These are phyloP conservation scores for Syrista parreyssii DNA, from an alignment of 2,888 invertebrate species.

Conservation along the genomic window DNA sequence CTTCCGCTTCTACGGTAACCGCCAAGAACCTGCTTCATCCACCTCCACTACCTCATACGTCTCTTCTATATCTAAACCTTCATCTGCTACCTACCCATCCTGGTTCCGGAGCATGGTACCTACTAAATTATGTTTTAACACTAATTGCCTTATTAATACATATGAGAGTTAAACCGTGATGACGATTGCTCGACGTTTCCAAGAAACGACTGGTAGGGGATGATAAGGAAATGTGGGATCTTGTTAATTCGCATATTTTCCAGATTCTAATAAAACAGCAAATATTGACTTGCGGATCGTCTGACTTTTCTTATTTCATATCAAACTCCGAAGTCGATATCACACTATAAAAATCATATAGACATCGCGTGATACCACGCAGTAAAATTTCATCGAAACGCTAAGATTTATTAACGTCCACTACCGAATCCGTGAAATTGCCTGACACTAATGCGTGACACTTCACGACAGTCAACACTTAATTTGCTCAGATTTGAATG, in stretches of 20 bases:
- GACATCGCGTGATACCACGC: neutral
- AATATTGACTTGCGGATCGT: neutral
- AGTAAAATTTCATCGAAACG: neutral
- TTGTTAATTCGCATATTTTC: neutral
- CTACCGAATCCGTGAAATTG: neutral
- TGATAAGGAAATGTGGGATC: neutral
- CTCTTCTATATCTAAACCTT: constrained; percentile 12
- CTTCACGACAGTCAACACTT: neutral
- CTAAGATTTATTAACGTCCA: neutral
- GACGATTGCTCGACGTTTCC: neutral
- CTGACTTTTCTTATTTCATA: neutral
- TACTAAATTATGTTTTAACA: constrained; percentile 47
- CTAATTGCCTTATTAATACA: constrained; percentile 58
- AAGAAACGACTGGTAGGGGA: neutral
- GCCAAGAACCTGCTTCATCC: neutral
- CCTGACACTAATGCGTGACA: neutral
- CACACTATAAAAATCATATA: neutral
- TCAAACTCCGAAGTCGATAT: neutral
- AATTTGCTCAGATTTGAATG: neutral
- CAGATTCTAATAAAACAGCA: neutral
- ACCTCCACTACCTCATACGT: neutral
- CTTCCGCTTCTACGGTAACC: constrained; percentile 7
- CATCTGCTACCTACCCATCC: neutral
- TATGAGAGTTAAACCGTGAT: constrained; percentile 35
- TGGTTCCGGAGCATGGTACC: constrained; percentile 3